phyloP scores from a whole-genome alignment of 2,888 invertebrate species.

The Saturnia pavonia region DNA sequence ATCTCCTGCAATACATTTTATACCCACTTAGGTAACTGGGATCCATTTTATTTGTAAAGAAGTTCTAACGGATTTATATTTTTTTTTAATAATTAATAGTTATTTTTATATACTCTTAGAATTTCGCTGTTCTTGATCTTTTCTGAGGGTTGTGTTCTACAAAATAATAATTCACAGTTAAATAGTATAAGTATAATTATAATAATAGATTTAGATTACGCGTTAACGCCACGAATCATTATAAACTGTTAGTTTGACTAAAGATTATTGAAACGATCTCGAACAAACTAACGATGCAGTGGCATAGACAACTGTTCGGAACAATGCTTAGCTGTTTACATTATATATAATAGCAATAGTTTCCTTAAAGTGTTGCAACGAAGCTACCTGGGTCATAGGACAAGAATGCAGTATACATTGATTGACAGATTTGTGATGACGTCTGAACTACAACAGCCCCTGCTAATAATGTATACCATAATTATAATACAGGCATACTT shows the following conservation, averaged over 20 bases:
- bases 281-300: neutral
- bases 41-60: too few relatives aligned
- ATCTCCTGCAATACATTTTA: too few relatives aligned
- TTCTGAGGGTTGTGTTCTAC: too few relatives aligned
- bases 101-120: too few relatives aligned
- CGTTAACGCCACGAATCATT: neutral
- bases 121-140: too few relatives aligned
- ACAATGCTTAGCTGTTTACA: neutral
- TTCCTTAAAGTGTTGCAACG: slow-evolving; percentile 31
- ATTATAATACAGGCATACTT: too few relatives aligned
- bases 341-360: neutral
- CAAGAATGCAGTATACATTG: slow-evolving; percentile 73
- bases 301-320: neutral
- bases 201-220: neutral
- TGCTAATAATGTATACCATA: slow-evolving; percentile 11
- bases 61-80: too few relatives aligned
- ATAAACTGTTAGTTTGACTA: neutral
- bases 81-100: too few relatives aligned
- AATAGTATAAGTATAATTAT: neutral
- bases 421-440: slow-evolving; percentile 73
- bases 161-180: too few relatives aligned
- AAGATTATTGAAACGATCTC: neutral
- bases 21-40: too few relatives aligned
- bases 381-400: slow-evolving; percentile 61
- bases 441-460: slow-evolving; percentile 32